Percentiles rank a stretch among this genome's conserved stretches.
Evolutionary conservation across 2,888 invertebrate species (phyloP).

Genomic region (Bedellia somnulentella): DNA sequence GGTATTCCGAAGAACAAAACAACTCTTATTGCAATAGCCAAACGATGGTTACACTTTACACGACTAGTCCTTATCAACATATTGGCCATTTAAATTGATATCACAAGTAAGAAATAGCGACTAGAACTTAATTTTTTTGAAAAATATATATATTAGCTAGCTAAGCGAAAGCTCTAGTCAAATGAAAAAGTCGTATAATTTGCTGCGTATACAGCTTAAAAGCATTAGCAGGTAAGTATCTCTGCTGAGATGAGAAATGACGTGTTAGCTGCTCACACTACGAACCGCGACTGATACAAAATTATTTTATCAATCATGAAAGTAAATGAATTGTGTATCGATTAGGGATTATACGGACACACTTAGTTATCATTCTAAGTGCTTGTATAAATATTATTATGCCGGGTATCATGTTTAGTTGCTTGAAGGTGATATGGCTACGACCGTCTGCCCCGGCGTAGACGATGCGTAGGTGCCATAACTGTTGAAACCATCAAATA

Average conservation of each 20-base stretch:
- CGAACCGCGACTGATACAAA: no score
- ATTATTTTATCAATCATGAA: constrained; percentile 12
- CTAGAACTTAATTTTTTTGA: constrained; percentile 10
- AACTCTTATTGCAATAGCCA: constrained; percentile 29
- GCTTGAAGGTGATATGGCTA: no score
- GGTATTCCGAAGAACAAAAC: constrained; percentile 33
- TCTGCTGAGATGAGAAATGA: constrained; percentile 17
- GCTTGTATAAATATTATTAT: no score
- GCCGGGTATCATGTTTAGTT: no score
- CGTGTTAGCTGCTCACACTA: constrained; percentile 17
- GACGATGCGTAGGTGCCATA: no score
- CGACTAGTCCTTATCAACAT: constrained; percentile 49
- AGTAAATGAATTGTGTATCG: no score
- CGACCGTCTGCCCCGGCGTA: no score
- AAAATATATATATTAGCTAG: not conserved
- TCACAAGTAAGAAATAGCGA: constrained; percentile 13
- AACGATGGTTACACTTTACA: constrained; percentile 22
- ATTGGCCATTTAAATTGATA: constrained; percentile 31
- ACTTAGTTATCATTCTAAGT: no score
- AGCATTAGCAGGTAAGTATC: constrained; percentile 22
- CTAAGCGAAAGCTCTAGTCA: constrained; percentile 22
- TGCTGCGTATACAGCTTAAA: constrained; percentile 29
- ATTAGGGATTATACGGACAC: no score
- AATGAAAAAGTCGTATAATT: constrained; percentile 45
- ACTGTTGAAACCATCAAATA: no score